Evolutionary conservation across 2,888 invertebrate species (phyloP).

Genomic region (Orchestes rusci): DNA sequence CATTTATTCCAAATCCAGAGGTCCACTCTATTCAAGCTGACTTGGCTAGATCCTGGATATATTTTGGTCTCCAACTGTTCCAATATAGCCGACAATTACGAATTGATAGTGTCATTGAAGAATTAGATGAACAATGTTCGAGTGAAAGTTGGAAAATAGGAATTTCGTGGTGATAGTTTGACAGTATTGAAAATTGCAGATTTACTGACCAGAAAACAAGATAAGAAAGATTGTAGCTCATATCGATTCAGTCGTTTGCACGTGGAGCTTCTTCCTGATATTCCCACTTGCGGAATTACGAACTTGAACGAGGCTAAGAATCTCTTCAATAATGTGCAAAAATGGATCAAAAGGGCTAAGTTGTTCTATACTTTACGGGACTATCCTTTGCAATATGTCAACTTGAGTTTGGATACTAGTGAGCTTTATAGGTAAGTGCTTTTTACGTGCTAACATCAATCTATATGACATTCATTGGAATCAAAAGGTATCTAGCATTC

Average conservation of each 20-base stretch:
- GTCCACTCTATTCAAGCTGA: constrained; percentile 35
- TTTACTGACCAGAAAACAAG: too few species aligned
- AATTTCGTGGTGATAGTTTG: too few species aligned
- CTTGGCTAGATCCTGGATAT: constrained; percentile 55
- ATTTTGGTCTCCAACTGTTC: constrained; percentile 53
- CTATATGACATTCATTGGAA: not conserved
- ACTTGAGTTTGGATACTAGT: constrained; percentile 54
- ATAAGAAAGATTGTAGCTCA: too few species aligned
- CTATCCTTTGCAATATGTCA: constrained; percentile 52
- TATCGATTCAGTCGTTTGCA: too few species aligned
- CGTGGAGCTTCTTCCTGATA: constrained; percentile 6
- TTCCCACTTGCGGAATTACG: constrained; percentile 36
- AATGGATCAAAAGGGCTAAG: constrained; percentile 54
- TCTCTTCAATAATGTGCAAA: constrained; percentile 51
- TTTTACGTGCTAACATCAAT: too few species aligned
- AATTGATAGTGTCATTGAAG: constrained; percentile 31
- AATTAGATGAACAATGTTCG: too few species aligned
- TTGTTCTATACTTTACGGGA: constrained; percentile 53
- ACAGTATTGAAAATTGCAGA: too few species aligned
- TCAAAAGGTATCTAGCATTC: constrained; percentile 56
- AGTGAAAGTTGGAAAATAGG: too few species aligned
- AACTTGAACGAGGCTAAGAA: constrained; percentile 48
- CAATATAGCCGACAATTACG: constrained; percentile 48
- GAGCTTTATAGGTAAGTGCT: constrained; percentile 53
- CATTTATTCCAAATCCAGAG: constrained; percentile 35